These are phyloP conservation scores for Ceratina australensis DNA, from an alignment of 1,140 invertebrate genomes.

Conservation along the genomic window DNA sequence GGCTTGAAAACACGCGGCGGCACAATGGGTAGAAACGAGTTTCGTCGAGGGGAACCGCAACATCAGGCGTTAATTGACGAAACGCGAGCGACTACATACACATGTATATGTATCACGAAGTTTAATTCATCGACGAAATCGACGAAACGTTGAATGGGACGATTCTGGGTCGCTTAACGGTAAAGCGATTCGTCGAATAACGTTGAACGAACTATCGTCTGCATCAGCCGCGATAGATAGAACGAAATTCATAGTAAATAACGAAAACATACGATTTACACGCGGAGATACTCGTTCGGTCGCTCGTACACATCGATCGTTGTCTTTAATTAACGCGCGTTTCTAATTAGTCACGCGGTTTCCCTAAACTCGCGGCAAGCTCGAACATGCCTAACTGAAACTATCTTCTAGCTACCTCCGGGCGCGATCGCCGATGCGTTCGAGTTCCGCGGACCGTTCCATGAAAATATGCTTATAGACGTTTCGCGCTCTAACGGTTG, in stretches of 20 bases:
- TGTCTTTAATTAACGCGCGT: constrained; percentile 17
- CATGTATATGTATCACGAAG: not conserved
- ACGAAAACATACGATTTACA: no score
- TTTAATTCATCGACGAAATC: not conserved
- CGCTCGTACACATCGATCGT: constrained; percentile 19
- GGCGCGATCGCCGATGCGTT: constrained; percentile 22
- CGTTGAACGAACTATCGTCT: not conserved
- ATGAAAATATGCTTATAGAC: constrained; percentile 16
- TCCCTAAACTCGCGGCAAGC: not conserved
- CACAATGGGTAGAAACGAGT: not conserved
- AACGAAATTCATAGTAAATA: not conserved
- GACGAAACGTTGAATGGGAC: not conserved
- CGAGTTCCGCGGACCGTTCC: constrained; percentile 5
- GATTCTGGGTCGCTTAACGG: constrained; percentile 13
- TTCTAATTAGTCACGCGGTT: constrained; percentile 13
- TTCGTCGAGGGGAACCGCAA: not conserved
- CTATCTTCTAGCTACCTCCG: constrained; percentile 19
- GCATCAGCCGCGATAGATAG: not conserved
- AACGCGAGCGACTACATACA: no score
- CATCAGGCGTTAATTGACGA: no score
- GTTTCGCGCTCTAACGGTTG: constrained; percentile 19
- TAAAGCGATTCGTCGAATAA: not conserved
- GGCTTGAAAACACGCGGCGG: not conserved
- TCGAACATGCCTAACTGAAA: not conserved
- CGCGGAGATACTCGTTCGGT: not conserved